Evolutionary conservation across 2,113 vertebrate genomes (phyloP).

Genomic region (Spea bombifrons): DNA sequence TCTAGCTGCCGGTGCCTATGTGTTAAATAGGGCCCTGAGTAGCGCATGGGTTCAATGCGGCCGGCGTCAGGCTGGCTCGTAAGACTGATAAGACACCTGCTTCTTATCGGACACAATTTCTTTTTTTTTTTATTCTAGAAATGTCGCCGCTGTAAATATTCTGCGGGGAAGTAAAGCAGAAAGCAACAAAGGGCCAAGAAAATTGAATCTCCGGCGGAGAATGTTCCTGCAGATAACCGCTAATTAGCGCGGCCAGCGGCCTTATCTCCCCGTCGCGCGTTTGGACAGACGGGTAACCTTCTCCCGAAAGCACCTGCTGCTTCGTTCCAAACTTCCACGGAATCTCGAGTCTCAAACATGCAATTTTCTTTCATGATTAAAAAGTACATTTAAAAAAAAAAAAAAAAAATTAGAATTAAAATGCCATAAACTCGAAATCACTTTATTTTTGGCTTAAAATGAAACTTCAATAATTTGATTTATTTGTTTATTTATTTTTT

Average conservation of each 20-base stretch:
- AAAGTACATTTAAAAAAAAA: background rate
- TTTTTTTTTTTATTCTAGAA: too few relatives aligned
- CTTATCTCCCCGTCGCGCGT: background rate
- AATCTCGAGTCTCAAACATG: too few relatives aligned
- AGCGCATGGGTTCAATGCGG: too few relatives aligned
- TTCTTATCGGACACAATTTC: too few relatives aligned
- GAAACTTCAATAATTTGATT: constrained; percentile 80
- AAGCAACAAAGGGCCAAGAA: too few relatives aligned
- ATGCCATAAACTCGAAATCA: constrained; percentile 56
- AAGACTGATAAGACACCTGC: too few relatives aligned
- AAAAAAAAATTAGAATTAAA: constrained; percentile 5
- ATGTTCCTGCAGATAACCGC: background rate
- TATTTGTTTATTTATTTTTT: constrained; percentile 72
- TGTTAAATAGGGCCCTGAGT: too few relatives aligned
- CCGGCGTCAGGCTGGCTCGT: too few relatives aligned
- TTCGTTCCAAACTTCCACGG: background rate
- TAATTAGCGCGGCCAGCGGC: background rate
- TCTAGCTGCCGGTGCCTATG: too few relatives aligned
- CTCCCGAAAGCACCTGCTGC: background rate
- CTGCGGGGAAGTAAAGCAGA: too few relatives aligned
- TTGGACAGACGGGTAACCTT: background rate
- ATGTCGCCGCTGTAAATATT: too few relatives aligned
- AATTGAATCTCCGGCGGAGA: too few relatives aligned
- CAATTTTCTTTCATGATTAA: background rate
- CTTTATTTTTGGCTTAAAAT: constrained; percentile 87